Evolutionary conservation across 2,113 vertebrate species (phyloP), one percentile per base, ranked within the genome.

Genomic region (Lepus americanus): DNA sequence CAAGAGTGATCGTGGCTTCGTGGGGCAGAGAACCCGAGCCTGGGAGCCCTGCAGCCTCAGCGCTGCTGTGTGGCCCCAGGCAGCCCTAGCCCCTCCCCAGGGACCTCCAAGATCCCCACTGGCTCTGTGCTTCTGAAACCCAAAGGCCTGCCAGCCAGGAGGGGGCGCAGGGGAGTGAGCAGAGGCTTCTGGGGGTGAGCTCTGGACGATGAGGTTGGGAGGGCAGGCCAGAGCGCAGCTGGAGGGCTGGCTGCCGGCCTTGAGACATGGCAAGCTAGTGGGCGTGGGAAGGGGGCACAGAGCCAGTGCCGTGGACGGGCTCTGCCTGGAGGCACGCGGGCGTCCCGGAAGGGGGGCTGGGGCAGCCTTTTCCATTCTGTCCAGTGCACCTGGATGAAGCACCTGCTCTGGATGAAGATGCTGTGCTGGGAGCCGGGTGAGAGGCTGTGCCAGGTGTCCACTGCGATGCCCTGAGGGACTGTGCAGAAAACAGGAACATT

Each of bases 361-460:
- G 22, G 31, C 6, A 6, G 66, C 67, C 72, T 33, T 59, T 36
- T 27, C 31, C 0, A 0, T 67, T n/a, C 31, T n/a, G 31, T 9
- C 17, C 59, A 36, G 23, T 22, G 64, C 33, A 33, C 12, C 78
- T 64, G 49, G 49, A 29, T 9, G 49, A 74, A 95, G 87, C 13
- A 20, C 36, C 61, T 79, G 31, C 33, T 39, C 74, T 76, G 76
- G 9, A 13, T 1, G 9, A 29, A 89, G 66, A 33, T 27, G 3
- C 1, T 3, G 16, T 39, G 3, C 77, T n/a, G 6, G 73, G 39
- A 89, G 13, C 11, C 17, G 23, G 33, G 1, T 31, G 4, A 13
- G 82, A 49, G 12, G 17, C 0, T 27, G 0, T 22, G 6, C 1
- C 23, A 19, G 59, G 44, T 39, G 8, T 44, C 63, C 11, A 9